Base-by-base conservation (phyloP, 2,888 invertebrate species). In the Tanypteryx hageni region DNA sequence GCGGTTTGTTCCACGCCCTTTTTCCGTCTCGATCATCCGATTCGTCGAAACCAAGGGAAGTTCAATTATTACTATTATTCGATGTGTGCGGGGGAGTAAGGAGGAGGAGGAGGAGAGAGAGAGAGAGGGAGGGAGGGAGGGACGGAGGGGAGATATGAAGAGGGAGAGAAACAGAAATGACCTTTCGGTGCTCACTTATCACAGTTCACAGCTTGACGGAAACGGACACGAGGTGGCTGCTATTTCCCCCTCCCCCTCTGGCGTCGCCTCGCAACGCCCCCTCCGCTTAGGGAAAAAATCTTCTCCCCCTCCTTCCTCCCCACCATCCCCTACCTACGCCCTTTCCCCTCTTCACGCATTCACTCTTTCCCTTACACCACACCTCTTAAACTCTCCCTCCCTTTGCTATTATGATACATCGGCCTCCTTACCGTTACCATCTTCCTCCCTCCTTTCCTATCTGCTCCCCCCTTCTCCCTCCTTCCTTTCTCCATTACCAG, bases 181-280 rank as follows among this genome's bases (percentile, higher is more conserved):
- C 89, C 89, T 64, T 44, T 61, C 16, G 64, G 31, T 44, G 89
- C 64, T 68, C 59, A 59, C 64, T 83, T 89, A 89, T 89, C 89
- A 64, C 89, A 68, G 61, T 89, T 89, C n/a, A 64, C 89, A 89
- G 89, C 89, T 89, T 89, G 89, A 89, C 89, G 89, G 89, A 89
- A 89, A 89, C 89, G 89, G 64, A 64, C 56, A 56, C 9, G 83
- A n/a, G 68, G 64, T 27, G 58, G 89, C 64, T 44, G 64, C n/a
- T 64, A 89, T n/a, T n/a, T 64, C 64, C n/a, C 61, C 64, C 11
- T 31, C 86, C 59, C 59, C 59, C 4, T 61, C 61, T 31, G 59
- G 86, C 86, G 27, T 86, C 44, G 57, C 89, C 64, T 58, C 44
- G 44, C 44, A 44, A 44, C 44, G 44, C 44, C 44, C 64, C 10